Evolutionary conservation across 1,140 invertebrate genomes (phyloP), one percentile per base, ranked within the genome.

Genomic region (Mizuhopecten yessoensis): DNA sequence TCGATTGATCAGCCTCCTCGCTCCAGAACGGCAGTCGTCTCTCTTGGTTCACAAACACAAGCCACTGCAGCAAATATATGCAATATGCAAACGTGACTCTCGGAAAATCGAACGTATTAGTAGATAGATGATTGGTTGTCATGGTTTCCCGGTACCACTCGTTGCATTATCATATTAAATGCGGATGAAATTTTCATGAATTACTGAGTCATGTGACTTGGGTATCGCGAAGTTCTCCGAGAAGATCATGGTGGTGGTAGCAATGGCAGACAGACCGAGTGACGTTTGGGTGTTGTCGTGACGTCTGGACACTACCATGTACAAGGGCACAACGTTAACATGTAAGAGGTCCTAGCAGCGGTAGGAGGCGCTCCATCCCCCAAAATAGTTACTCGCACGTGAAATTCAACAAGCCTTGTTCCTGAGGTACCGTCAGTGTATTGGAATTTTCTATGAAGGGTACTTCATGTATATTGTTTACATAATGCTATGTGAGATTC

Each of bases 141-240:
- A 92, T 92, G 92, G 90, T 90, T 92, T 91, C 90, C 49, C 90
- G 86, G 88, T 88, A 91, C 39, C 90, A 91, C 88, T 87, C 87
- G 75, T 42, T 88, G 87, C 88, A 92, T 92, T 92, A 92, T 92
- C 90, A 92, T 92, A 92, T 92, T 90, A 90, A 91, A 92, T 92
- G 92, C 88, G 90, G 90, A 92, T 92, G 88, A 92, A 92, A 92
- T 91, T 92, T 92, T 92, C 90, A 92, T 92, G 92, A 92, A 92
- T 88, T 86, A 87, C n/a, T 23, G 39, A 88, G 88, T 92, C 92
- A 92, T 90, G 89, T 92, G 92, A 91, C 87, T 17, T 29, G 45
- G 36, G 57, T 91, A 88, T 45, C 39, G 57, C 90, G 88, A 75
- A 89, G 88, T 91, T 92, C 88, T 36, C 86, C 88, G 90, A 87